phyloP scores from a whole-genome alignment of 2,888 invertebrate genomes.

The Danaus chrysippus region DNA sequence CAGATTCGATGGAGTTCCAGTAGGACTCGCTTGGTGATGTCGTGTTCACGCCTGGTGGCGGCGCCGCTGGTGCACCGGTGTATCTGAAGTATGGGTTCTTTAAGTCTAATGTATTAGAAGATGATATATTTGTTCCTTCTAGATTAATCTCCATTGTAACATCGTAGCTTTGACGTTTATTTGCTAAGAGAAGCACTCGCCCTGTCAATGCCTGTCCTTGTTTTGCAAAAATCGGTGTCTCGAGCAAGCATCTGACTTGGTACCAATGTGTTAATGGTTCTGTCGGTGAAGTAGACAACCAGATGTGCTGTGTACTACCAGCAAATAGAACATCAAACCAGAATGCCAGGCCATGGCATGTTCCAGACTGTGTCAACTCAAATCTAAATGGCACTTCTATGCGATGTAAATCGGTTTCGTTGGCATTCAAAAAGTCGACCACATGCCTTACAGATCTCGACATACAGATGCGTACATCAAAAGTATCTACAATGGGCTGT shows the following conservation, averaged over 20 bases:
- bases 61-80: slow-evolving; percentile 94
- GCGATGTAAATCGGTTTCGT: slow-evolving; percentile 95
- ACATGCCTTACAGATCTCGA: slow-evolving; percentile 95
- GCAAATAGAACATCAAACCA: slow-evolving; percentile 99
- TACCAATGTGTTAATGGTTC: slow-evolving; percentile 99
- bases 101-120: slow-evolving; percentile 93
- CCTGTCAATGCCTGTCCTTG: slow-evolving; percentile 95
- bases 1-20: slow-evolving; percentile 91
- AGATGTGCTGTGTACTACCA: slow-evolving; percentile 92
- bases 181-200: slow-evolving; percentile 91
- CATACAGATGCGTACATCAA: slow-evolving; percentile 98
- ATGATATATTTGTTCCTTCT: slow-evolving; percentile 90
- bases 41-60: slow-evolving; percentile 94
- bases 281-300: slow-evolving; percentile 98
- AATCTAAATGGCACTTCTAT: slow-evolving; percentile 98
- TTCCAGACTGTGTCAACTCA: slow-evolving; percentile 93
- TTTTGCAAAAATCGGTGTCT: slow-evolving; percentile 95
- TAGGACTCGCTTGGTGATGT: slow-evolving; percentile 96
- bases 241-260: slow-evolving; percentile 96
- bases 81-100: slow-evolving; percentile 99
- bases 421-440: slow-evolving; percentile 95
- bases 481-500: slow-evolving; percentile 98
- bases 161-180: slow-evolving; percentile 98
- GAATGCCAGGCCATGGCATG: slow-evolving; percentile 98
- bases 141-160: slow-evolving; percentile 96